phyloP scores from a whole-genome alignment of 2,113 vertebrate species.

The Lipotes vexillifer region DNA sequence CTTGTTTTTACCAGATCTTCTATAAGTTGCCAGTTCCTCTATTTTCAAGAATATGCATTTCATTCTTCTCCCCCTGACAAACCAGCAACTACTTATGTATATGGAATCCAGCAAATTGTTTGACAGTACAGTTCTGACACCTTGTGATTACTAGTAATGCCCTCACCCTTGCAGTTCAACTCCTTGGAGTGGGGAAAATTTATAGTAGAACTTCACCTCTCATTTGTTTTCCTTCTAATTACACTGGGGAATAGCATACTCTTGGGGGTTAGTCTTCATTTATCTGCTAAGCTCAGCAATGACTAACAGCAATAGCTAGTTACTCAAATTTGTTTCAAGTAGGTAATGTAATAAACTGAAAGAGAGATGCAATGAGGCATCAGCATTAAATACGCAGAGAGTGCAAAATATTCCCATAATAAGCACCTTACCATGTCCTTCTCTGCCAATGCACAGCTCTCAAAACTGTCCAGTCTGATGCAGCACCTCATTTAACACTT shows the following conservation, averaged over 20 bases:
- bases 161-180: neutral
- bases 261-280: conserved; percentile 1
- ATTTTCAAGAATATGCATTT: neutral
- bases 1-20: neutral
- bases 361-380: conserved; percentile 56
- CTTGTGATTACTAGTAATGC: neutral
- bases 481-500: conserved; percentile 52
- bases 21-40: neutral
- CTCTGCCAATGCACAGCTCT: conserved; percentile 22
- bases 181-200: neutral
- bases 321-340: conserved; percentile 43
- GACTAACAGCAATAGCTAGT: conserved; percentile 48
- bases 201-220: neutral
- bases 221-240: conserved; percentile 23
- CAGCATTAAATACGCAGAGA: conserved; percentile 61
- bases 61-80: neutral
- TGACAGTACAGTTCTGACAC: neutral
- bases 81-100: neutral
- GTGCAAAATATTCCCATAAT: conserved; percentile 40
- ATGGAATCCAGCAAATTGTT: neutral
- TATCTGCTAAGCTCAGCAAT: conserved; percentile 64
- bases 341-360: conserved; percentile 56
- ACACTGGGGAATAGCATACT: neutral
- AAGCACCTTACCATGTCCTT: conserved; percentile 54
- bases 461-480: conserved; percentile 30